Base-by-base conservation (phyloP, 2,113 vertebrate species). In the Sorex fumeus region DNA sequence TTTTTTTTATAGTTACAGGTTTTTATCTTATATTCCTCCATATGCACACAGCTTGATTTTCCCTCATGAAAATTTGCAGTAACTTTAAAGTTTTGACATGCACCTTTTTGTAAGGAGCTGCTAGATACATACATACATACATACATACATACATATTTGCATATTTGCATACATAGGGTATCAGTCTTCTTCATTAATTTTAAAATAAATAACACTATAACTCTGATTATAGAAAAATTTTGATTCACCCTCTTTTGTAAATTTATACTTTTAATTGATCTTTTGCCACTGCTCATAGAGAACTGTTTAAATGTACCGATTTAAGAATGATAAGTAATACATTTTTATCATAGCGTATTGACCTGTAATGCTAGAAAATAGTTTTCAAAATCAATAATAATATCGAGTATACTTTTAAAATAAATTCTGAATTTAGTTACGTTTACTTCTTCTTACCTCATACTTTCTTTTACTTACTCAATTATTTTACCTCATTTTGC, bases 321-420 rank as follows among this genome's bases (percentile, higher is more conserved):
- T 87, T 77, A 92, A 57, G 40, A 96, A 91, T 95, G 94, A 84
- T 96, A 95, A 96, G 84, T 89, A 92, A 84, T 67, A 47, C 67
- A 93, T 96, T 96, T 75, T 90, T 96, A 97, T 28, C 36, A 60
- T 60, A 60, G 19, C 23, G 21, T 91, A 62, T 94, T 97, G 90
- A 95, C 91, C 79, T 93, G 8, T 96, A 95, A 91, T 89, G 81
- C 93, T 96, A 95, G 96, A 97, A 97, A 89, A 84, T 94, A 96
- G 97, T 96, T 96, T 34, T 92, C 87, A 77, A 93, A 92, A 97
- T 97, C 93, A 96, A 90, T 97, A 96, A 74, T 97, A 96, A 76
- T 77, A 85, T 95, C 75, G 88, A 84, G 23, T 67, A 93, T 86
- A 23, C 64, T 93, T 53, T 93, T 27, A 76, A 88, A 95, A 64